Base-by-base conservation (phyloP, 2,888 invertebrate genomes). In the Cerceris ruficornis region DNA sequence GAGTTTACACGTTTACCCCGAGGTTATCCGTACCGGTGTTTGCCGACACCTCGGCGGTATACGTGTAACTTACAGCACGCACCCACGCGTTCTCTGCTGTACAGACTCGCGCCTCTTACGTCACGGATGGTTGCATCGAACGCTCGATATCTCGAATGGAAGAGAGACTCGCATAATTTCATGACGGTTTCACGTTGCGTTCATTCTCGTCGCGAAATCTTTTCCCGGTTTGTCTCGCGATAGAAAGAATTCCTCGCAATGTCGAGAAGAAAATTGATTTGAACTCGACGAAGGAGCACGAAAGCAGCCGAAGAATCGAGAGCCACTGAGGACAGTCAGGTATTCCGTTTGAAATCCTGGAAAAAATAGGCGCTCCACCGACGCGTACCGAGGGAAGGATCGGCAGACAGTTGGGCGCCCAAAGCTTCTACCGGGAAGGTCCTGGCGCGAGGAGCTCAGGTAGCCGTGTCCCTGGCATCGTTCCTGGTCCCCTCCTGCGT, bases 1-100 rank as follows among this genome's bases (percentile, higher is more conserved):
- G 82, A 84, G 88, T 90, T 89, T 88, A 88, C 88, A 86, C 88
- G 87, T 82, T 85, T 86, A 78, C 82, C 85, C 85, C 77, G 83
- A 85, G 85, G 89, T 87, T 88, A 88, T 88, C 87, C 77, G 82
- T 80, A 55, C 80, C 67, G 67, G 70, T 87, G 83, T 87, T 87
- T 87, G 80, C 77, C 71, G 82, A 87, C 82, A 85, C 81, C 82
- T 85, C 57, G 59, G 17, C 69, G 28, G 43, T 50, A 43, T 60
- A 39, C 76, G 71, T 78, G 75, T 69, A 69, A 69, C 69, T 75
- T 67, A 64, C 67, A 55, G 59, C 41, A 57, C 7, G 42, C 69
- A 57, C 72, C 71, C 79, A 75, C 72, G 69, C 78, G 66, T 65
- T 13, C 8, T 6, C 60, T 13, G 9, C 11, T 13, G 13, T 11